These are phyloP conservation scores for Tyrophagus putrescentiae DNA, from an alignment of 1,140 invertebrate genomes.

Conservation along the genomic window DNA sequence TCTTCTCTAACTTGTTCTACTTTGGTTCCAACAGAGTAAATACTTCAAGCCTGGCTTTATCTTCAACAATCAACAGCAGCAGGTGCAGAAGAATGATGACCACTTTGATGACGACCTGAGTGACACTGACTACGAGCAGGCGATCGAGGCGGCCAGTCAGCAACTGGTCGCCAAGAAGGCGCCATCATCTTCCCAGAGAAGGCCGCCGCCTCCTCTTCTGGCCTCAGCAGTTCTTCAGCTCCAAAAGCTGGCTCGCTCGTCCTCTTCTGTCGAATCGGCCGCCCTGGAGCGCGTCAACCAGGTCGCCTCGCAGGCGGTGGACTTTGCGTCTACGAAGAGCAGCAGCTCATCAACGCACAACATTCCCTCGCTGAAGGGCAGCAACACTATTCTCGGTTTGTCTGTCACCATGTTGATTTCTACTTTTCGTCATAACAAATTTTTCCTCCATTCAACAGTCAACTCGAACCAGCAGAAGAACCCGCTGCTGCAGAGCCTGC, in stretches of 20 bases:
- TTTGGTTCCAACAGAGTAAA: no score
- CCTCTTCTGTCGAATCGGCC: no score
- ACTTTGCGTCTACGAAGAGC: constrained; percentile 2
- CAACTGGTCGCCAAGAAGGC: no score
- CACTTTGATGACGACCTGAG: not conserved
- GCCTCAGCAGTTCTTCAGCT: no score
- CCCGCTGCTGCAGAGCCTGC: not conserved
- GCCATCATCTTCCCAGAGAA: no score
- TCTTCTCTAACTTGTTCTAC: no score
- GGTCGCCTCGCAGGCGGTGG: not conserved
- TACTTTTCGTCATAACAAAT: not conserved
- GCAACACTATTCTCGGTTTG: constrained; percentile 1
- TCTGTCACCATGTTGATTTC: not conserved
- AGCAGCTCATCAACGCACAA: not conserved
- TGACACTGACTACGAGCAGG: constrained; percentile 7
- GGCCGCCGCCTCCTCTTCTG: no score
- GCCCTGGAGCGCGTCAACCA: not conserved
- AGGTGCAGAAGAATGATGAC: not conserved
- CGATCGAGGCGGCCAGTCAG: not conserved
- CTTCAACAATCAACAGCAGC: not conserved
- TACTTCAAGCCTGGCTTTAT: constrained; percentile 16
- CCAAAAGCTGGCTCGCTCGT: no score
- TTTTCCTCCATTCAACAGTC: not conserved
- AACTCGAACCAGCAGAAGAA: constrained; percentile 15
- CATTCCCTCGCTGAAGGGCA: not conserved